Base-by-base conservation (phyloP, 2,888 invertebrate genomes). In the Rhagonycha lutea region DNA sequence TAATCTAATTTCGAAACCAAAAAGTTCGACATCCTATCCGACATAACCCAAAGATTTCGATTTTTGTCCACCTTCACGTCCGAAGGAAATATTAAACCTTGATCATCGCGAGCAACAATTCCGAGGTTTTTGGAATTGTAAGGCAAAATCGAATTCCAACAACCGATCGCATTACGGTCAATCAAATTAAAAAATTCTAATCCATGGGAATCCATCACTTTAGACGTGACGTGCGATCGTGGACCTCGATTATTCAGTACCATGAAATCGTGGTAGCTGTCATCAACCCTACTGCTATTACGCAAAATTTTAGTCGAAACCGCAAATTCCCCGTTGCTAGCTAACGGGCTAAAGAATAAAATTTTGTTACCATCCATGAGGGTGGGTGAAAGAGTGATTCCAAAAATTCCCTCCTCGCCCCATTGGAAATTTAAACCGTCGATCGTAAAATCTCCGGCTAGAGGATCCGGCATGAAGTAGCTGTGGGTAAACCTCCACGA, bases 361-460 rank as follows among this genome's bases (percentile, higher is more conserved):
- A 91, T 92, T 81, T 94, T 91, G 83, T 88, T 94, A 14, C 95
- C 94, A 83, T 94, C 92, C 10, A 88, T 82, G 14, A 92, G 91
- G 5, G 90, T 84, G 0, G 95, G 92, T 0, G 94, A 92, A 5
- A 79, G 26, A 3, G 80, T 77, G 86, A 95, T 92, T 8, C 95
- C 95, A 81, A 95, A 95, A 77, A 95, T 92, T 12, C 94, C 95
- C 87, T 95, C 96, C 80, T 92, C 92, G 24, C 92, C 92, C 96
- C 96, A 96, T 86, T 95, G 95, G 90, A 95, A 95, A 86, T 95
- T 95, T 11, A 95, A 87, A 0, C 95, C 95, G 5, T 92, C 94
- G 77, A 95, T 92, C 83, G 93, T 94, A 86, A 92, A 95, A 83
- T 95, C 94, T 7, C 95, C 94, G 14, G 91, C 90, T 4, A 95